These are phyloP conservation scores for Halictus ligatus DNA, from an alignment of 2,888 invertebrate genomes.

Conservation along the genomic window DNA sequence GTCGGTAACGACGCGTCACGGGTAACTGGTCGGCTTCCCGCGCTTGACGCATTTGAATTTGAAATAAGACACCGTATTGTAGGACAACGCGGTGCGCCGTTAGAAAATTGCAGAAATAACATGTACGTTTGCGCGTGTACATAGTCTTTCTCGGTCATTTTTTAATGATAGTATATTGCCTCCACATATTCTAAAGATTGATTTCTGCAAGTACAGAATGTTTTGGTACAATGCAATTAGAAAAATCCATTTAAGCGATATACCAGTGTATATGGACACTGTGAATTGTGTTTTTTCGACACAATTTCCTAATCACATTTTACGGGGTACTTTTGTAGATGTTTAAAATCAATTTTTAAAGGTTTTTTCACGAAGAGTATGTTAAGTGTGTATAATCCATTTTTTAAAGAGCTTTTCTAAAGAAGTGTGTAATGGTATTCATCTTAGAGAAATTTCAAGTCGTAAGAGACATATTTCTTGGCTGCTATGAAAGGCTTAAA, in stretches of 20 bases:
- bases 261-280: no score
- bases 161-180: background rate
- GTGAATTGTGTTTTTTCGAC: no score
- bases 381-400: background rate
- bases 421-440: background rate
- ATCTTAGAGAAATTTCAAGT: background rate
- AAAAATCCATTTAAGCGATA: background rate
- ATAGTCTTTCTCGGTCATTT: background rate
- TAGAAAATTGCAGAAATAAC: background rate
- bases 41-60: background rate
- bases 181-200: background rate
- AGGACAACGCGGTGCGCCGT: background rate
- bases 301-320: background rate
- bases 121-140: background rate
- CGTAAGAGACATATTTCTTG: background rate
- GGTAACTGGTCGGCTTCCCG: slow-evolving; percentile 22
- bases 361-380: background rate
- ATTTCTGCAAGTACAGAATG: background rate
- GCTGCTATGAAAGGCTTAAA: background rate
- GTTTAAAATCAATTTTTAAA: background rate
- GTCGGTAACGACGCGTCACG: slow-evolving; percentile 55
- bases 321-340: background rate
- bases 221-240: background rate
- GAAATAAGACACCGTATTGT: background rate
- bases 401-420: background rate